Percentiles rank a stretch among this genome's conserved stretches.
Evolutionary conservation across 1,140 invertebrate genomes (phyloP).

Genomic region (Cyclina sinensis): DNA sequence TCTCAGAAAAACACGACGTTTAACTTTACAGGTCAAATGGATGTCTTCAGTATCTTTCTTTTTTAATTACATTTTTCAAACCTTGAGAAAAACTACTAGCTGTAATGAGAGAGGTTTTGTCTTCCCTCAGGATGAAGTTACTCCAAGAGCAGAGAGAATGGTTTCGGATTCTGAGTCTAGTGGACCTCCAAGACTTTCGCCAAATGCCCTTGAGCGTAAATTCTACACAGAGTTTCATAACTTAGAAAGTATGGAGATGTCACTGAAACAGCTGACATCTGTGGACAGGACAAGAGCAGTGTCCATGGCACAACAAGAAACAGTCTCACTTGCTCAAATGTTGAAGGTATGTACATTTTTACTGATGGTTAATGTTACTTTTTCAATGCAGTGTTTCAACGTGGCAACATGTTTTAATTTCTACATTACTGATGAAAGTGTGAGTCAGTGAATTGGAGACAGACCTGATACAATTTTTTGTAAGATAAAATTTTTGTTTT

Average conservation of each 20-base stretch:
- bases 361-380: no score
- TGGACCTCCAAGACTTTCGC: slow-evolving; percentile 76
- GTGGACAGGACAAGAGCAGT: slow-evolving; percentile 84
- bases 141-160: slow-evolving; percentile 28
- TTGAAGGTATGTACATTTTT: slow-evolving; percentile 83
- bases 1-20: no score
- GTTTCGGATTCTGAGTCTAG: slow-evolving; percentile 53
- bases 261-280: slow-evolving; percentile 82
- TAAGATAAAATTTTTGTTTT: no score
- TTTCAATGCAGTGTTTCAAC: no score
- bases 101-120: not conserved
- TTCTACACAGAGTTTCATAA: slow-evolving; percentile 84
- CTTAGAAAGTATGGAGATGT: slow-evolving; percentile 85
- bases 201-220: slow-evolving; percentile 81
- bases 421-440: no score
- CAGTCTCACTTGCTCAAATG: slow-evolving; percentile 85
- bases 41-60: no score
- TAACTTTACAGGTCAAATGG: no score
- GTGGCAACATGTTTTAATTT: no score
- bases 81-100: no score
- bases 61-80: no score
- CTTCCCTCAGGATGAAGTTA: slow-evolving; percentile 48
- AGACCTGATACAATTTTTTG: no score
- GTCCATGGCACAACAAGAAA: slow-evolving; percentile 86
- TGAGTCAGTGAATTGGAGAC: no score